Base-by-base conservation (phyloP, 2,113 vertebrate genomes). In the Anguilla japonica region DNA sequence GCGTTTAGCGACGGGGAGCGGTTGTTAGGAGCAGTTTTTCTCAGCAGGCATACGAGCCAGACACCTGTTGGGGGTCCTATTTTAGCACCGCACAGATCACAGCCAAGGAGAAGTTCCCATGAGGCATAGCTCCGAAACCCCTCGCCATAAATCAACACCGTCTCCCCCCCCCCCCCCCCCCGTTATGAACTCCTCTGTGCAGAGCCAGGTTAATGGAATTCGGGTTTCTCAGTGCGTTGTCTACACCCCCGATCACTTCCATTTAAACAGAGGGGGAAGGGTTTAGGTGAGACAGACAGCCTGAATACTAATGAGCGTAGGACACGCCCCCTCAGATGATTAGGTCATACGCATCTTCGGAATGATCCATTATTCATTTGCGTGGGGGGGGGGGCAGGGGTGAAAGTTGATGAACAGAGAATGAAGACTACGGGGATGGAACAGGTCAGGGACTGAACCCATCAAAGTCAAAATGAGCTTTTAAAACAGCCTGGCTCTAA, bases 131-230 rank as follows among this genome's bases (percentile, higher is more conserved):
- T 91, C 90, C 90, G 34, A 86, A 90, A 86, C 89, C 89, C 87
- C 81, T 85, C 84, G 86, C 93, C 92, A 93, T 94, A 94, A 95
- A 95, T 94, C 93, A 94, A 89, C 79, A 46, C 80, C n/a, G n/a
- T n/a, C n/a, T n/a, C n/a, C n/a, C n/a, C n/a, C 53, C 88, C 43
- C 79, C 89, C 88, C 53, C 0, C 89, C 90, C 92, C 88, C n/a
- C 34, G 34, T 34, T 88, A 89, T 89, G 88, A 85, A 84, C 79
- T 88, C 83, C 87, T 87, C 67, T 85, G 90, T 84, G 20, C 40
- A 60, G 90, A 91, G 80, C 87, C 4, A 86, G 92, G 85, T 88
- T 90, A 88, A 94, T 89, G 79, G 88, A 93, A 85, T 89, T 91
- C 85, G 91, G 34, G 88, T 91, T 93, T 91, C 88, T 91, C 89